Evolutionary conservation across 2,888 invertebrate species (phyloP), one percentile per base, ranked within the genome.

Genomic region (Stenoptilia bipunctidactyla): DNA sequence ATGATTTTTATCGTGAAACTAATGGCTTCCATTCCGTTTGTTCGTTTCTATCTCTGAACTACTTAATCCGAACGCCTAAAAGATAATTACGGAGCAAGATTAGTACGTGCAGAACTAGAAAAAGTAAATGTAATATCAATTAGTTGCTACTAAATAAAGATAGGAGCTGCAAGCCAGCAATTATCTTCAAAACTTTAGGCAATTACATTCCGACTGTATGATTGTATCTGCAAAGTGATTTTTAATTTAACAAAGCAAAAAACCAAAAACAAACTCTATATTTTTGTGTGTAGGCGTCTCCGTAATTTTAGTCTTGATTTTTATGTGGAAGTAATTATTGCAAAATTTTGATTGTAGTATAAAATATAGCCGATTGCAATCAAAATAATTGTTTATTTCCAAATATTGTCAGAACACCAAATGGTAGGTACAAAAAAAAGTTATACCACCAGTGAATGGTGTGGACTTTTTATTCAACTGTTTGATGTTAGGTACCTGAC

Each of bases 71-170:
- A 20, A 20, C 30, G 30, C 2, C 30, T 9, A 30, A 10, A 30
- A n/a, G 12, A 30, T 30, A 30, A 30, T 12, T n/a, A 12, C n/a
- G 10, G 4, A 12, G 30, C 30, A 30, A 3, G 2, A 30, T 30
- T 35, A 15, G 14, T 27, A 36, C 15, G n/a, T 15, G 30, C n/a
- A 30, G 12, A 44, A 44, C 50, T 53, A 48, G 58, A 67, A 66
- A 66, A 66, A 57, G 50, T 49, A 60, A 64, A 30, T 61, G 61
- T 56, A 53, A 57, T 61, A 66, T 64, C 66, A 66, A 68, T 71
- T 68, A 70, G 62, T 52, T 49, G 40, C 53, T 47, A 55, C 53
- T 49, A 54, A 59, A 64, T 57, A 44, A 37, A 43, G 61, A 61
- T 58, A 61, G 56, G 3, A 30, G 30, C 52, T 61, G 58, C 54